phyloP scores from a whole-genome alignment of 2,113 vertebrate genomes.

The Epinephelus lanceolatus region DNA sequence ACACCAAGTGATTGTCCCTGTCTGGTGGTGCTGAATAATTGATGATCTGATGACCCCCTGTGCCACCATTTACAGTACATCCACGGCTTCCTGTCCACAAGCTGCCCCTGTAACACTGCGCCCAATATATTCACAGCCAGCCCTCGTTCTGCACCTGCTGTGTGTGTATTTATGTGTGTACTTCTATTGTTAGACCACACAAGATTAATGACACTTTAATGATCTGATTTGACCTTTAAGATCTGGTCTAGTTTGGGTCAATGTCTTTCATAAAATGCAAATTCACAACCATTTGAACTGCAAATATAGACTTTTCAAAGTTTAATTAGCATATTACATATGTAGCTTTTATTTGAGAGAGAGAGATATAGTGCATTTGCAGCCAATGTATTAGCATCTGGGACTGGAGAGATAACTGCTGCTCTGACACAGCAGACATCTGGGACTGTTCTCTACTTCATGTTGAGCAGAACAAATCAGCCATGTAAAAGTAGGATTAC shows the following conservation, averaged over 20 bases:
- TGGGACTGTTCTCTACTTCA: neutral
- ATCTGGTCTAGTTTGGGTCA: neutral
- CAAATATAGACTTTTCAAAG: neutral
- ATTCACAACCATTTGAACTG: neutral
- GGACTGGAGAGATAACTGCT: conserved; percentile 28
- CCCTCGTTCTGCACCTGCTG: conserved; percentile 52
- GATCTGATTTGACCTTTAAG: neutral
- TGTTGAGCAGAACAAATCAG: conserved; percentile 39
- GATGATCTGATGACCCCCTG: conserved; percentile 58
- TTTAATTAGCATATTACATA: neutral
- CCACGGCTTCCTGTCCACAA: conserved; percentile 61
- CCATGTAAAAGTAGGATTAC: conserved; percentile 44
- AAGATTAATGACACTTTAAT: neutral
- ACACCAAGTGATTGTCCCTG: conserved; percentile 60
- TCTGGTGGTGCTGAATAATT: conserved; percentile 78
- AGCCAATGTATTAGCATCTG: neutral
- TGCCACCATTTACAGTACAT: conserved; percentile 48
- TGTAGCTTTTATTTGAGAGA: neutral
- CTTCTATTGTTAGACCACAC: conserved; percentile 1
- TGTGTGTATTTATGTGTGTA: conserved; percentile 10
- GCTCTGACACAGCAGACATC: neutral
- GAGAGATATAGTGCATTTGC: conserved; percentile 10
- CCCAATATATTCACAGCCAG: conserved; percentile 26
- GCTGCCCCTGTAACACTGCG: conserved; percentile 43
- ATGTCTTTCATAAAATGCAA: neutral